phyloP scores from a whole-genome alignment of 1,140 invertebrate species.

The Tetramorium simillimum region DNA sequence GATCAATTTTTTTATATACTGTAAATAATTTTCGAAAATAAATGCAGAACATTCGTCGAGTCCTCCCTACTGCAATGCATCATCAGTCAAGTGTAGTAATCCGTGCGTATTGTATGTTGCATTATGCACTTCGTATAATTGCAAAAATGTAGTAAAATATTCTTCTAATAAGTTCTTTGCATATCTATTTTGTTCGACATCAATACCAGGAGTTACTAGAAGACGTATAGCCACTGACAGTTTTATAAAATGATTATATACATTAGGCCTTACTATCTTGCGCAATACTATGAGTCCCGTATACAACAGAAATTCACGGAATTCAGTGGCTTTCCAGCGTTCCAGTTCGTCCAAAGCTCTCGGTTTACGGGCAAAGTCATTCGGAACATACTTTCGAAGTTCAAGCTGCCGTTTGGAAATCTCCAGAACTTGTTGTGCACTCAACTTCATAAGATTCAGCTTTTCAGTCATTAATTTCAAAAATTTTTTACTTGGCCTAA shows the following conservation, averaged over 20 bases:
- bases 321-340: background rate
- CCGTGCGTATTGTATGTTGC: slow-evolving; percentile 1
- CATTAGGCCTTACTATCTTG: background rate
- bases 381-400: background rate
- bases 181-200: slow-evolving; percentile 2
- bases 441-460: background rate
- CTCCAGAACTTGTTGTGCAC: background rate
- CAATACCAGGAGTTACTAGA: slow-evolving; percentile 7
- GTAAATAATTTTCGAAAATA: background rate
- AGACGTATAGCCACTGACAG: background rate
- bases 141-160: slow-evolving; percentile 1
- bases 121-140: background rate
- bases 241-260: slow-evolving; percentile 4
- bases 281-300: background rate
- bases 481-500: background rate
- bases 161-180: background rate
- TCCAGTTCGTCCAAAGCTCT: background rate
- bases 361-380: background rate
- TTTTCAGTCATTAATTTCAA: slow-evolving; percentile 4
- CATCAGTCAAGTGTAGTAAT: background rate
- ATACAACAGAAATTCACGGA: too few species aligned
- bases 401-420: background rate
- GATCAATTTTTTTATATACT: slow-evolving; percentile 4
- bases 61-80: background rate
- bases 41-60: background rate